These are phyloP conservation scores for Invenusta paracnida DNA, from an alignment of 2,888 invertebrate genomes.

Conservation along the genomic window DNA sequence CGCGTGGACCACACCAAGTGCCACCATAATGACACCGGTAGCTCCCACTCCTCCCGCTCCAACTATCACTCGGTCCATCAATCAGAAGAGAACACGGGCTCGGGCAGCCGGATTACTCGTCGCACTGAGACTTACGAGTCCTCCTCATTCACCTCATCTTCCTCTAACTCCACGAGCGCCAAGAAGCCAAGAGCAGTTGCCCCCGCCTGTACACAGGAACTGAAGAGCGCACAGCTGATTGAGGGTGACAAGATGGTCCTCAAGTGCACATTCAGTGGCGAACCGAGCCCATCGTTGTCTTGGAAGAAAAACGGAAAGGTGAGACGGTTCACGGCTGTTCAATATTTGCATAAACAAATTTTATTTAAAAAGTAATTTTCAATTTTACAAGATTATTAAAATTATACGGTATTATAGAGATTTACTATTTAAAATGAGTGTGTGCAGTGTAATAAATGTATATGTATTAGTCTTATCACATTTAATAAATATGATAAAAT, in stretches of 20 bases:
- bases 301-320: slow-evolving; percentile 89
- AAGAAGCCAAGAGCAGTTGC: background rate
- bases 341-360: too few relatives aligned
- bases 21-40: background rate
- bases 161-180: background rate
- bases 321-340: too few relatives aligned
- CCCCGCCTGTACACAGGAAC: slow-evolving; percentile 24
- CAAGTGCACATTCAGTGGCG: slow-evolving; percentile 97
- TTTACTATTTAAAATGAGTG: too few relatives aligned
- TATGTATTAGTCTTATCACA: too few relatives aligned
- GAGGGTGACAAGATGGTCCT: slow-evolving; percentile 91
- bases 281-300: slow-evolving; percentile 85
- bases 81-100: background rate
- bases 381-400: too few relatives aligned
- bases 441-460: too few relatives aligned
- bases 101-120: background rate
- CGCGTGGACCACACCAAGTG: background rate
- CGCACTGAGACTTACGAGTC: background rate
- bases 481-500: too few relatives aligned
- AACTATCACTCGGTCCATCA: slow-evolving; percentile 8
- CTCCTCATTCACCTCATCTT: background rate
- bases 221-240: slow-evolving; percentile 18
- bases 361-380: too few relatives aligned
- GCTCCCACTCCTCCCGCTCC: background rate
- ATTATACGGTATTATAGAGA: too few relatives aligned